Conservation (phyloP, 2,797 vertebrate genomes). For the Crenuchus spilurus region DNA sequence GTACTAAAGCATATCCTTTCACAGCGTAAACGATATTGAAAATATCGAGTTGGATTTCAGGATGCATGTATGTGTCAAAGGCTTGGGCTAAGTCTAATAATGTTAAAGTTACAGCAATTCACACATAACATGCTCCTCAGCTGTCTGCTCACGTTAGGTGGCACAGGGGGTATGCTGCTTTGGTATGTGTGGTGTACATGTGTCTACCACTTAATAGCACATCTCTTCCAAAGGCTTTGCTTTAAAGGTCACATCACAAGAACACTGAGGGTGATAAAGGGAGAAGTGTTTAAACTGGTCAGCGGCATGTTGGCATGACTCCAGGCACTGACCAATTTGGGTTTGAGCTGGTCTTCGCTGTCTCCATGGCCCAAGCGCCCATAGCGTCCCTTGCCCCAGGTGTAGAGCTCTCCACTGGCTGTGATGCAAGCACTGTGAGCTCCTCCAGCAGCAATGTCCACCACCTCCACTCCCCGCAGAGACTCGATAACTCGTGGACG, state of each 20-base stretch:
- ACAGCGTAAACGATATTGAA: too few relatives aligned
- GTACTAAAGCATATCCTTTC: too few relatives aligned
- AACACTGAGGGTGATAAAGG: background rate
- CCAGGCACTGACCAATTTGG: slow-evolving; percentile 86
- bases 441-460: slow-evolving; percentile 94
- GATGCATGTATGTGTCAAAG: background rate
- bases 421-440: slow-evolving; percentile 97
- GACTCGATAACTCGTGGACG: slow-evolving; percentile 97
- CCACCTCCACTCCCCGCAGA: slow-evolving; percentile 92
- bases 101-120: background rate
- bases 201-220: background rate
- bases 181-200: background rate
- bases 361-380: slow-evolving; percentile 96
- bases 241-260: background rate
- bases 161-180: background rate
- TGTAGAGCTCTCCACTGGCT: slow-evolving; percentile 94
- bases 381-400: slow-evolving; percentile 97
- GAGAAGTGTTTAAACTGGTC: background rate
- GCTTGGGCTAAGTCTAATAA: background rate
- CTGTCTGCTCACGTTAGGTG: background rate
- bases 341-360: slow-evolving; percentile 98
- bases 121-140: background rate
- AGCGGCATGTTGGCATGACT: background rate
- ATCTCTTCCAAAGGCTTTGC: background rate
- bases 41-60: background rate